These are phyloP conservation scores for Brachionus manjavacas DNA, from an alignment of 1,140 invertebrate species.

Conservation along the genomic window DNA sequence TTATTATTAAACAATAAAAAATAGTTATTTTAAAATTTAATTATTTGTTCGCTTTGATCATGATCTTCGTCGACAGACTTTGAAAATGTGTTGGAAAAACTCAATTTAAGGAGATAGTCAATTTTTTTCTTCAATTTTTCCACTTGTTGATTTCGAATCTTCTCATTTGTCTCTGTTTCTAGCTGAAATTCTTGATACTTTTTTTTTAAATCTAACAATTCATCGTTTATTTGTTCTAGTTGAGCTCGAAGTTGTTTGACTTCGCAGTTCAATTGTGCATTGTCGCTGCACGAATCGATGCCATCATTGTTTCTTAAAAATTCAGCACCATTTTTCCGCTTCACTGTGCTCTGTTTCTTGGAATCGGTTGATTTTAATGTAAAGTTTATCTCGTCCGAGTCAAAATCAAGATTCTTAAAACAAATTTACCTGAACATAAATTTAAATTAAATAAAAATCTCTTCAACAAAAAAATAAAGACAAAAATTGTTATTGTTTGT, in stretches of 20 bases:
- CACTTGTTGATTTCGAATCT: neutral
- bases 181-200: slow-evolving; percentile 26
- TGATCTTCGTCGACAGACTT: neutral
- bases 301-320: neutral
- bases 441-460: no score
- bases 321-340: neutral
- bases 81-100: neutral
- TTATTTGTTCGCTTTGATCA: neutral
- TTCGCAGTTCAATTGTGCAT: neutral
- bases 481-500: no score
- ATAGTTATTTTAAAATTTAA: neutral
- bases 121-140: neutral
- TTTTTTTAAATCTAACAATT: slow-evolving; percentile 4
- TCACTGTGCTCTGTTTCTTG: neutral
- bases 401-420: neutral
- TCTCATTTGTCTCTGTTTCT: slow-evolving; percentile 1
- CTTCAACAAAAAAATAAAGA: no score
- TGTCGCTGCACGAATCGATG: neutral
- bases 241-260: neutral
- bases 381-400: slow-evolving; percentile 6
- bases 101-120: neutral
- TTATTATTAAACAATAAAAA: neutral
- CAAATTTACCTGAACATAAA: neutral
- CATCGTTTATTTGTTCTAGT: neutral
- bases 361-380: neutral